Evolutionary conservation across 2,113 vertebrate genomes (phyloP).

Genomic region (Chaenocephalus aceratus): DNA sequence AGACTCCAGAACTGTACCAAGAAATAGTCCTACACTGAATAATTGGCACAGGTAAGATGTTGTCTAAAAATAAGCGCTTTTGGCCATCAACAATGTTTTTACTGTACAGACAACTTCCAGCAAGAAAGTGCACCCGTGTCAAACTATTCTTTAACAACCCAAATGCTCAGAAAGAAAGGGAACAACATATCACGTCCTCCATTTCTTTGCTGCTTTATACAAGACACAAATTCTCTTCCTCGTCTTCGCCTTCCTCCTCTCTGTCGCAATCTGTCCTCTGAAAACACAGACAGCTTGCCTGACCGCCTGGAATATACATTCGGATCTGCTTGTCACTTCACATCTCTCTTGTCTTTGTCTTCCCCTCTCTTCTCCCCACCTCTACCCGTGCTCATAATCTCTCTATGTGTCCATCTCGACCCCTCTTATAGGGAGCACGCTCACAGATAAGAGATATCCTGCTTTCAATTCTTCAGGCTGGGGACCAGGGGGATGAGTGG

Average conservation of each 20-base stretch:
- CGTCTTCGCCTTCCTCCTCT: conserved; percentile 27
- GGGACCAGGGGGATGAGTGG: conserved; percentile 29
- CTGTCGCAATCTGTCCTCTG: conserved; percentile 43
- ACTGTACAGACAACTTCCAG: background rate
- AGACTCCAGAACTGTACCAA: background rate
- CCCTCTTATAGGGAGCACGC: conserved; percentile 24
- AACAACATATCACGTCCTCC: background rate
- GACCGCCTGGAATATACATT: conserved; percentile 63
- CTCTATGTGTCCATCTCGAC: conserved; percentile 49
- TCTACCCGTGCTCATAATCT: conserved; percentile 54
- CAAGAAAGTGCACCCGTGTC: background rate
- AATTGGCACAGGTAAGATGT: background rate
- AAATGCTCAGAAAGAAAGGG: background rate
- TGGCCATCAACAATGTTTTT: background rate
- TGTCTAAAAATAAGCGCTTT: background rate
- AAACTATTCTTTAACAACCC: background rate
- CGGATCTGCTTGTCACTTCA: conserved; percentile 72
- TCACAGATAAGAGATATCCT: conserved; percentile 59
- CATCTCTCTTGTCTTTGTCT: conserved; percentile 59
- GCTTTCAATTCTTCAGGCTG: conserved; percentile 63
- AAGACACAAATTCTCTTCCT: conserved; percentile 1
- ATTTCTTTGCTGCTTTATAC: conserved; percentile 5
- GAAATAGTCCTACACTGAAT: background rate
- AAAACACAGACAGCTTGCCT: conserved; percentile 63
- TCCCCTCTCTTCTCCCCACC: conserved; percentile 23